A percentile compares a stretch with the other conserved stretches of the same genome.
Evolutionary conservation across 2,888 invertebrate genomes (phyloP).

Genomic region (Neoascia interrupta): DNA sequence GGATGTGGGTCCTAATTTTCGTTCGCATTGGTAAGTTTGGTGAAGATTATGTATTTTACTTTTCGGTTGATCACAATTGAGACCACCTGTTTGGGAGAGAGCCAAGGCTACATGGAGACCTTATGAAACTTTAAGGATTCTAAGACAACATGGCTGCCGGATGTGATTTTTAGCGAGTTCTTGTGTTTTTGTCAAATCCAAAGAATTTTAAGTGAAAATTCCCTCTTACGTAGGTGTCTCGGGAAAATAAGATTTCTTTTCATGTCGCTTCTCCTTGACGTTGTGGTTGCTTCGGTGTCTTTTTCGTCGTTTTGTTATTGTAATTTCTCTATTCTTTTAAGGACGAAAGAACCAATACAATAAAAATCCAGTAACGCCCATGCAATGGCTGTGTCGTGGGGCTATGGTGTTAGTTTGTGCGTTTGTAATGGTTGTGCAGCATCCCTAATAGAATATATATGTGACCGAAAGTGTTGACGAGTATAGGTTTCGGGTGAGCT

Average conservation of each 20-base stretch:
- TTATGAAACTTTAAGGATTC: no score
- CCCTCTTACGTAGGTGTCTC: slow-evolving; percentile 16
- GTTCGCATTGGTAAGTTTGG: slow-evolving; percentile 48
- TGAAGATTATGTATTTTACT: not conserved
- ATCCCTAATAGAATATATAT: slow-evolving; percentile 15
- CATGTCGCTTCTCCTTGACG: not conserved
- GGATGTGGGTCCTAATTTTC: slow-evolving; percentile 27
- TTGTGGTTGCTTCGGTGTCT: not conserved
- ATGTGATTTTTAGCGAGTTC: not conserved
- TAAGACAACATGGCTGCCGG: slow-evolving; percentile 35
- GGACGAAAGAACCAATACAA: slow-evolving; percentile 2
- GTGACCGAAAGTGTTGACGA: no score
- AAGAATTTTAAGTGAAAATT: slow-evolving; percentile 1
- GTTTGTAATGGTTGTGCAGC: slow-evolving; percentile 6
- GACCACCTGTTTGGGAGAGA: slow-evolving; percentile 68
- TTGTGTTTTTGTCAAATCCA: not conserved
- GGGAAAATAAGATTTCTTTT: slow-evolving; percentile 3
- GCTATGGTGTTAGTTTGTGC: not conserved
- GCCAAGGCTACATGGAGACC: not conserved
- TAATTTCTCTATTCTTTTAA: slow-evolving; percentile 6
- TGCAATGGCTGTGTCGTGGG: slow-evolving; percentile 23
- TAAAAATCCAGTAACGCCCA: slow-evolving; percentile 60
- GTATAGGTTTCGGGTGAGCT: no score
- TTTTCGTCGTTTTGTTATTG: slow-evolving; percentile 15
- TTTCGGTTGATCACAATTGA: not conserved